Percentiles rank a stretch among this genome's conserved stretches.
Conservation (phyloP, 2,113 vertebrate species). For the Pithys albifrons region DNA sequence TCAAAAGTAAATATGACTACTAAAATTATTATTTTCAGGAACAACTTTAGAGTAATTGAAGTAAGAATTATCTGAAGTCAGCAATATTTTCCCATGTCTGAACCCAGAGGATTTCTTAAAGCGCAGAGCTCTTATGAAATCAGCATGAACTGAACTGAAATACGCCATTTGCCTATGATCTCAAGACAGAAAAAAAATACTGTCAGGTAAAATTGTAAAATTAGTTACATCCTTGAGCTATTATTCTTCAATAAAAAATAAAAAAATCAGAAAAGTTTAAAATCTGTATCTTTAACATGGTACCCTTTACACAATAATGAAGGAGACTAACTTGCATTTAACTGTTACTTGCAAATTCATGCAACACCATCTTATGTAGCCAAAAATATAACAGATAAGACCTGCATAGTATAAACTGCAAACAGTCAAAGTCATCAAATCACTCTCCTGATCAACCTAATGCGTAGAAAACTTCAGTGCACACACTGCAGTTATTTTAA, state of each 20-base stretch:
- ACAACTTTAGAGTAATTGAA: neutral
- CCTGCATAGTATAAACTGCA: neutral
- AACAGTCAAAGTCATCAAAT: neutral
- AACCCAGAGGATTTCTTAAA: neutral
- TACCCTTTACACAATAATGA: neutral
- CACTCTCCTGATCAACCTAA: neutral
- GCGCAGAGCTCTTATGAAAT: neutral
- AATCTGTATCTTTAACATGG: neutral
- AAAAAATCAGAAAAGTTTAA: neutral
- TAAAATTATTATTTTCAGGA: neutral
- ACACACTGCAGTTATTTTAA: constrained; percentile 58
- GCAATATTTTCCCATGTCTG: neutral
- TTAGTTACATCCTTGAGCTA: neutral
- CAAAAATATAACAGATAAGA: neutral
- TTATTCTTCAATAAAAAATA: neutral
- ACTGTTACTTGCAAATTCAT: neutral
- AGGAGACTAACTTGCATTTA: neutral
- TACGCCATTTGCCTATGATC: neutral
- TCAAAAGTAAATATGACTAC: neutral
- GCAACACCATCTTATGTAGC: neutral
- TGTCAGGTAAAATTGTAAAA: neutral
- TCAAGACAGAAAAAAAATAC: neutral
- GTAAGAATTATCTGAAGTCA: neutral
- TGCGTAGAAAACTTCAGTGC: constrained; percentile 39
- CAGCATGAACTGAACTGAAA: neutral